Evolutionary conservation across 2,888 invertebrate genomes (phyloP).

Genomic region (Nemoura dubitans): DNA sequence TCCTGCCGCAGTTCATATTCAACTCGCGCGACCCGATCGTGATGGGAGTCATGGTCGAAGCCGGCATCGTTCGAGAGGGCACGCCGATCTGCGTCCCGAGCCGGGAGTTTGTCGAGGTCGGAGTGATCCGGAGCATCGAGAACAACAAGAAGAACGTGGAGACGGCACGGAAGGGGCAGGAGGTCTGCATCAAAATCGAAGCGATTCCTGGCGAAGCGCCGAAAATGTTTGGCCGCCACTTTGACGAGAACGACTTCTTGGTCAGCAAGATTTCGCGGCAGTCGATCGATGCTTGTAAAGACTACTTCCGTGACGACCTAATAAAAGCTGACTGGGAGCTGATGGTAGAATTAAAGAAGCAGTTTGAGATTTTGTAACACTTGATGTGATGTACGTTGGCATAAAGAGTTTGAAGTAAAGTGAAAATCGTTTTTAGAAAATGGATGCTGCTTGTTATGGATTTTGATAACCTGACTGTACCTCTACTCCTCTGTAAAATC

Average conservation of each 20-base stretch:
- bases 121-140: constrained; percentile 94
- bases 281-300: constrained; percentile 99
- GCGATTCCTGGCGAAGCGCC: constrained; percentile 98
- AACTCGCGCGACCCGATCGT: constrained; percentile 99
- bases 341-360: constrained; percentile 97
- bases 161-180: constrained; percentile 92
- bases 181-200: constrained; percentile 97
- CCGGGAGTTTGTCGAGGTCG: constrained; percentile 95
- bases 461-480: not conserved
- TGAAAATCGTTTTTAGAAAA: not conserved
- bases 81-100: constrained; percentile 97
- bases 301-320: constrained; percentile 98
- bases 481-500: not conserved
- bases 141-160: constrained; percentile 95
- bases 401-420: not conserved
- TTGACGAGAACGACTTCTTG: constrained; percentile 94
- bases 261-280: constrained; percentile 98
- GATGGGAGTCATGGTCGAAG: constrained; percentile 93
- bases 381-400: not conserved
- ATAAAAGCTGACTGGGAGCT: constrained; percentile 97
- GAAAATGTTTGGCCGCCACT: constrained; percentile 98
- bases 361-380: constrained; percentile 89
- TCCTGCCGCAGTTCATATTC: constrained; percentile 90
- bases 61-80: constrained; percentile 93
- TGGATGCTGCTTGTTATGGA: not conserved